These are phyloP conservation scores for Leptoteleia sp. DNA, from an alignment of 1,140 invertebrate genomes.

Conservation along the genomic window DNA sequence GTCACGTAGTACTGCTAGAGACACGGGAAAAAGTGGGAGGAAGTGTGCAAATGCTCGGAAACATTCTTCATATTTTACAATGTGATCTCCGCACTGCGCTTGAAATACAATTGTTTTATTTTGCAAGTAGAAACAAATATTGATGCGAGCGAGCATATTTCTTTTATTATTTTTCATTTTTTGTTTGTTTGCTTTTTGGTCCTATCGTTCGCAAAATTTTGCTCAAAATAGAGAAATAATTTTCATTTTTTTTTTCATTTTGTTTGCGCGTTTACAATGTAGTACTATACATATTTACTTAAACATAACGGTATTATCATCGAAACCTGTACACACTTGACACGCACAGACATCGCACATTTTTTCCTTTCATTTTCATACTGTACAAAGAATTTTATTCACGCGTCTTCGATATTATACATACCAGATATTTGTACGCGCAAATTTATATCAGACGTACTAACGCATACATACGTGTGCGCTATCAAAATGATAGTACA, in stretches of 20 bases:
- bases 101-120: conserved; percentile 54
- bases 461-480: conserved; percentile 52
- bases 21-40: conserved; percentile 63
- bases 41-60: conserved; percentile 62
- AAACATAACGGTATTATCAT: conserved; percentile 62
- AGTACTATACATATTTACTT: conserved; percentile 74
- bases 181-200: conserved; percentile 58
- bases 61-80: conserved; percentile 64
- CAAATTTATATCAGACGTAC: conserved; percentile 39
- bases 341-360: conserved; percentile 59
- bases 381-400: conserved; percentile 71
- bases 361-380: conserved; percentile 57
- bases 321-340: conserved; percentile 62
- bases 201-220: conserved; percentile 33
- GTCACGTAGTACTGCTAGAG: conserved; percentile 73
- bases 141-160: conserved; percentile 42
- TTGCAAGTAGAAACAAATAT: conserved; percentile 64
- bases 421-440: conserved; percentile 46
- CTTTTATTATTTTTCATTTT: conserved; percentile 27
- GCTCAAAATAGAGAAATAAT: conserved; percentile 75
- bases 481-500: conserved; percentile 56
- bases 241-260: conserved; percentile 58
- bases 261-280: conserved; percentile 68
- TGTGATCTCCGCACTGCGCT: conserved; percentile 48
- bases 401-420: conserved; percentile 56